Base-by-base conservation (phyloP, 2,797 vertebrate genomes). In the Siniperca scherzeri region DNA sequence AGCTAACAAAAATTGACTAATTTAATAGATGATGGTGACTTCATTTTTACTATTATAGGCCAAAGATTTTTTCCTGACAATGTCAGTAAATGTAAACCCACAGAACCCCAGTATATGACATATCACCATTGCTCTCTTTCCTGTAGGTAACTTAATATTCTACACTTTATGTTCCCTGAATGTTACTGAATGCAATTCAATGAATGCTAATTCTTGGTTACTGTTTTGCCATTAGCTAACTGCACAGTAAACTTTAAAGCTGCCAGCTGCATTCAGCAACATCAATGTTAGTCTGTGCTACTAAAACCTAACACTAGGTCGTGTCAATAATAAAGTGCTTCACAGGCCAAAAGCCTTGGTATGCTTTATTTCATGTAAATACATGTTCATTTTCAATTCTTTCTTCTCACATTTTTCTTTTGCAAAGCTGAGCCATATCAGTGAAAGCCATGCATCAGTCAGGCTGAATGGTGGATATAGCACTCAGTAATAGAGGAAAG, bases 271-370 rank as follows among this genome's bases (percentile, higher is more conserved):
- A 74, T 90, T 91, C 83, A 79, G 80, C 60, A 78, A 81, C 82
- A 84, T 70, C 70, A 81, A 14, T 55, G 59, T 87, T 75, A 66
- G 69, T 79, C 64, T 91, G 88, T 93, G 89, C 90, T 90, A 86
- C 84, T 83, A 48, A 81, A 87, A 86, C 81, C 83, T 59, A 80
- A 78, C 42, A 64, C 27, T 48, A 65, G 70, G 87, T 84, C 22
- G 48, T 83, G 86, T 92, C 77, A 50, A 80, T 64, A 82, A 89
- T 94, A 93, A 94, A 93, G 94, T 94, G 93, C 93, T 90, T 92
- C 72, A 81, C 56, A 88, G 90, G 91, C 88, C 71, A 69, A 81
- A 81, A 82, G 84, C 88, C 91, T 89, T 14, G 11, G 56, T 88
- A 82, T 83, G 69, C 55, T 91, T 86, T 57, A 81, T 85, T 91